Percentiles rank a stretch among this genome's conserved stretches.
These are phyloP conservation scores for Molossus alvarezi DNA, from an alignment of 2,797 vertebrate genomes.

Conservation along the genomic window DNA sequence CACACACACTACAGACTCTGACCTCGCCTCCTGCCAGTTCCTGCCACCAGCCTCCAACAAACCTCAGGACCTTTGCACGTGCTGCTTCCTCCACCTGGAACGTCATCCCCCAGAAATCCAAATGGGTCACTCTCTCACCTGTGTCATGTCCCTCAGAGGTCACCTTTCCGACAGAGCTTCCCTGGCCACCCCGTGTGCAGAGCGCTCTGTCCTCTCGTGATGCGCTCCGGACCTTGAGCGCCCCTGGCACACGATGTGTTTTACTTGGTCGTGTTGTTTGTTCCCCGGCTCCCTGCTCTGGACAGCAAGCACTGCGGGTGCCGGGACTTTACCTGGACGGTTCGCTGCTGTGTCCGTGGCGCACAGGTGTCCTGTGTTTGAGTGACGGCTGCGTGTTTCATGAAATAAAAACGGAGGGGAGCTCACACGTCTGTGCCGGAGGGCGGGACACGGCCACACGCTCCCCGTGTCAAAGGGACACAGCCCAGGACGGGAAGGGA, in stretches of 20 bases:
- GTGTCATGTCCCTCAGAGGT: not conserved
- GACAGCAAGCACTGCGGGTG: accelerated
- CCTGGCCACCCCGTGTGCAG: not conserved
- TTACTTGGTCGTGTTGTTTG: no score
- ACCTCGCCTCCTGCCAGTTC: not conserved
- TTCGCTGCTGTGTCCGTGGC: accelerated
- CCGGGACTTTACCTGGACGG: accelerated
- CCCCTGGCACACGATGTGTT: accelerated
- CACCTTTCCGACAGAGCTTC: not conserved
- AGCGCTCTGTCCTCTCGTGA: no score
- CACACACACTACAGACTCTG: not conserved
- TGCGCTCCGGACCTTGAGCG: not conserved
- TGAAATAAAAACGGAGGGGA: no score
- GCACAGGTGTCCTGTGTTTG: accelerated
- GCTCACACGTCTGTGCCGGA: accelerated
- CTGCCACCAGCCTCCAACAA: not conserved
- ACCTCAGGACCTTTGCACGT: not conserved
- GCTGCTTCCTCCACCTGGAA: not conserved
- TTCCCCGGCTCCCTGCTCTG: not conserved
- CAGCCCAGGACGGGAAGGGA: not conserved
- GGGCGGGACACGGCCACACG: not conserved
- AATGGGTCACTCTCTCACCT: not conserved
- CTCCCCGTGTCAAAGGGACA: not conserved
- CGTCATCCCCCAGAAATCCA: not conserved
- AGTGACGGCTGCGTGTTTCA: not conserved